Evolutionary conservation across 2,113 vertebrate species (phyloP).

Genomic region (Oenanthe melanoleuca): DNA sequence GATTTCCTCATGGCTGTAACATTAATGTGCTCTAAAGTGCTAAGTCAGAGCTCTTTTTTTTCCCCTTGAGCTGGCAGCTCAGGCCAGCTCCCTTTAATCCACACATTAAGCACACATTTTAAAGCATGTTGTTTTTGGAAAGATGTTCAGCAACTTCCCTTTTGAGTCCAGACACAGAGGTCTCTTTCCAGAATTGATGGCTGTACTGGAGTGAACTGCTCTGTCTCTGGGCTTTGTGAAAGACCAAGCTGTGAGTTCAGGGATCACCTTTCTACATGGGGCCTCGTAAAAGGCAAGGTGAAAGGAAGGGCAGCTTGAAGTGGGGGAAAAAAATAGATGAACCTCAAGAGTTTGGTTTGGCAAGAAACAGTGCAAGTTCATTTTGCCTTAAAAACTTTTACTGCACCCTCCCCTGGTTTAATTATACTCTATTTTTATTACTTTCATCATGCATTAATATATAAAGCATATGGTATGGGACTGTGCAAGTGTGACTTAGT

Average conservation of each 20-base stretch:
- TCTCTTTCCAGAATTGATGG: slow-evolving; percentile 29
- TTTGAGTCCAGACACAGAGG: not conserved
- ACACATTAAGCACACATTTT: slow-evolving; percentile 40
- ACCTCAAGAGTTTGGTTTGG: slow-evolving; percentile 45
- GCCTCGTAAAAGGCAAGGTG: slow-evolving; percentile 53
- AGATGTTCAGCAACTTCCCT: slow-evolving; percentile 18
- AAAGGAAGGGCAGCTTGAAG: slow-evolving; percentile 60
- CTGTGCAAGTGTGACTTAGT: not conserved
- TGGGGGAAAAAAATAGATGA: not conserved
- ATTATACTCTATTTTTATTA: slow-evolving; percentile 9
- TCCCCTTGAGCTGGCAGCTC: slow-evolving; percentile 36
- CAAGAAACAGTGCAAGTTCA: not conserved
- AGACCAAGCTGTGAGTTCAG: slow-evolving; percentile 14
- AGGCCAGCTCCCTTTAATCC: slow-evolving; percentile 45
- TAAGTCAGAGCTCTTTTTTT: slow-evolving; percentile 57
- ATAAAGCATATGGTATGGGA: not conserved
- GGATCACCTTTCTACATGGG: slow-evolving; percentile 32
- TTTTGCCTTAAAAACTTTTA: slow-evolving; percentile 17
- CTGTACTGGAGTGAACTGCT: not conserved
- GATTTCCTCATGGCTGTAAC: not conserved
- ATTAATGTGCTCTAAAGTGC: slow-evolving; percentile 43
- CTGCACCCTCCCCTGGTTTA: not conserved
- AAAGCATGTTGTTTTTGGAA: slow-evolving; percentile 60
- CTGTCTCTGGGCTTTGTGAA: slow-evolving; percentile 28
- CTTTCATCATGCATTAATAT: not conserved